Base-by-base conservation (phyloP, 2,113 vertebrate species). In the Potamarius usumacintae region DNA sequence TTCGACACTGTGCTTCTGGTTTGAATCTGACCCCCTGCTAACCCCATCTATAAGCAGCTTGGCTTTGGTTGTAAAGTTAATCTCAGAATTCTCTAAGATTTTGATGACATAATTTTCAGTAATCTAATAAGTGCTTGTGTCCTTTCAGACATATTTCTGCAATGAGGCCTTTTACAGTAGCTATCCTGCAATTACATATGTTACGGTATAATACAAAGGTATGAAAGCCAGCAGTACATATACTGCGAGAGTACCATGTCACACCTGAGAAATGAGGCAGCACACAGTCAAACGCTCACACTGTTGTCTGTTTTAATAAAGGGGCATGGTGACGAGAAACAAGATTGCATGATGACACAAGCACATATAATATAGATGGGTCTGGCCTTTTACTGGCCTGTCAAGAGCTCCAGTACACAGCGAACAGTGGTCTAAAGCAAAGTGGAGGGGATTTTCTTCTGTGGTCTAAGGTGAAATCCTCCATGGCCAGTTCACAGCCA, bases 181-280 rank as follows among this genome's bases (percentile, higher is more conserved):
- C 89, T 89, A 88, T 91, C 92, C 90, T 93, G 90, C 88, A 90
- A 92, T 93, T 90, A 89, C 90, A 92, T 80, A 60, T 22, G 4
- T 62, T 18, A 62, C 12, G 89, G 92, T 88, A 92, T 67, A 84
- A 84, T 55, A 12, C 89, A 91, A 42, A 84, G 91, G 89, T 91
- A 88, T 89, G 89, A 90, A 94, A 93, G 91, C 88, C 90, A 89
- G 85, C 89, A 92, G 85, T 65, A 30, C 30, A 30, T 65, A 91
- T 87, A 90, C 20, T 27, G 4, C 18, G n/a, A 4, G 88, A 91
- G 92, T 89, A 82, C 92, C 90, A 93, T 88, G 85, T 85, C 82
- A 55, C 89, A 90, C 87, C 89, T 87, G 85, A 80, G 79, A 63
- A 86, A 82, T 83, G 22, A 81, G 84, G 80, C 88, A 89, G 63